These are phyloP conservation scores for Halictus ligatus DNA, from an alignment of 2,888 invertebrate genomes.

Conservation along the genomic window DNA sequence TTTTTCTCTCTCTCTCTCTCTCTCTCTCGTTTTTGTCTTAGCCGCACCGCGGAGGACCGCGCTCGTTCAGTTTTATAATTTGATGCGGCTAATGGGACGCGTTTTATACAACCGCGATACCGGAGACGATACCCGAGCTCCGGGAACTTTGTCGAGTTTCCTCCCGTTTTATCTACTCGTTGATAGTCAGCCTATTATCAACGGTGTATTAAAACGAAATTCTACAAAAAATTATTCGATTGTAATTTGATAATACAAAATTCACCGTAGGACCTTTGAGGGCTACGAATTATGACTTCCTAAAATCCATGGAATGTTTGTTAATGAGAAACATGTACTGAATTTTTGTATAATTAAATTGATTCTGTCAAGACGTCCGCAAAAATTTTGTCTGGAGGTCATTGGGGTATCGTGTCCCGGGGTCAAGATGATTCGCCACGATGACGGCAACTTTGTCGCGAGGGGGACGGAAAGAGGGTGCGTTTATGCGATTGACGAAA, in stretches of 20 bases:
- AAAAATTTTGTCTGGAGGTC: background rate
- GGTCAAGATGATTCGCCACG: slow-evolving; percentile 12
- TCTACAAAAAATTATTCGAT: too few relatives aligned
- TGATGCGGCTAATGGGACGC: slow-evolving; percentile 43
- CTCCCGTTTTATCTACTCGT: too few relatives aligned
- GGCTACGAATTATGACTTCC: too few relatives aligned
- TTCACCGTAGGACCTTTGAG: too few relatives aligned
- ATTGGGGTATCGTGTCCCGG: slow-evolving; percentile 57
- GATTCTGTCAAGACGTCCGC: background rate
- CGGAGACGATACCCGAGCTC: background rate
- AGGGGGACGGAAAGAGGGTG: slow-evolving; percentile 22
- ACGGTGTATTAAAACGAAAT: too few relatives aligned
- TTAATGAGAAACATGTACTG: background rate
- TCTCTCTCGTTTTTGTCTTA: background rate
- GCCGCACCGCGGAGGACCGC: background rate
- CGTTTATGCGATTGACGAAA: slow-evolving; percentile 63
- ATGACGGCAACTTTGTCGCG: slow-evolving; percentile 10
- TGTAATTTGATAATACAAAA: too few relatives aligned
- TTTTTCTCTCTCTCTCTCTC: background rate
- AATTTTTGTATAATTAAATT: background rate
- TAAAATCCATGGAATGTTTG: too few relatives aligned
- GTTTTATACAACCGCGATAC: background rate
- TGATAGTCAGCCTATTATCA: too few relatives aligned
- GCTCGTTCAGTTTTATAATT: background rate
- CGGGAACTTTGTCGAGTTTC: background rate